Evolutionary conservation across 2,113 vertebrate species (phyloP).

Genomic region (Potamarius usumacintae): DNA sequence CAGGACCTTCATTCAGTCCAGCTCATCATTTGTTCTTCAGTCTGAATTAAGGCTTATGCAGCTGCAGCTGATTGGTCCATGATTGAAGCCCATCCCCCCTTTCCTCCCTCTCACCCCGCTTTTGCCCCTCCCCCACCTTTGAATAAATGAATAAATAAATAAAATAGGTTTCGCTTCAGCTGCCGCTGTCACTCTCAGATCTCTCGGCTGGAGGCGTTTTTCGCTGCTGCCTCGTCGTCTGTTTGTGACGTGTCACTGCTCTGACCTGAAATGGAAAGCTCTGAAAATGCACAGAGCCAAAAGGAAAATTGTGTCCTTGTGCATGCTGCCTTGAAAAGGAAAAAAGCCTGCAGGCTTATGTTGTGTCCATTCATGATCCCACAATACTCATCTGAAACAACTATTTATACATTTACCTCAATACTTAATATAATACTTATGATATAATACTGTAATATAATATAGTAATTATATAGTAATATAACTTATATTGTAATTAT

Average conservation of each 20-base stretch:
- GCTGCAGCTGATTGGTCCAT: conserved; percentile 8
- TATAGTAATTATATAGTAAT: too few relatives aligned
- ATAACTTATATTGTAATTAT: too few relatives aligned
- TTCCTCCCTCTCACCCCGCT: background rate
- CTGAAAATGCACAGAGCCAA: background rate
- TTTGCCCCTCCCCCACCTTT: background rate
- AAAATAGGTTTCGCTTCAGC: background rate
- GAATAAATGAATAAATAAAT: background rate
- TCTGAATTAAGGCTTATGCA: conserved; percentile 35
- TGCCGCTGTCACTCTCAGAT: conserved; percentile 38
- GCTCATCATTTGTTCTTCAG: conserved; percentile 44
- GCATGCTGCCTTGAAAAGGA: background rate
- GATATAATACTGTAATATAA: too few relatives aligned
- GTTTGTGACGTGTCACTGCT: conserved; percentile 21
- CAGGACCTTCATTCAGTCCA: conserved; percentile 57
- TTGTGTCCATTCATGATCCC: background rate
- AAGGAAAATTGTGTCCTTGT: background rate
- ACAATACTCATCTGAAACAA: background rate
- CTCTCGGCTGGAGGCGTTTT: conserved; percentile 30
- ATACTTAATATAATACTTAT: background rate
- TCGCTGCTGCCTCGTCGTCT: conserved; percentile 25
- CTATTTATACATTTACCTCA: background rate
- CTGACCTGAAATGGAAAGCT: background rate
- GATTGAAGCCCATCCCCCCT: conserved; percentile 18
- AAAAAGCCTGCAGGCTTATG: background rate